Base-by-base conservation (phyloP, 1,140 invertebrate species). In the Patella vulgata region DNA sequence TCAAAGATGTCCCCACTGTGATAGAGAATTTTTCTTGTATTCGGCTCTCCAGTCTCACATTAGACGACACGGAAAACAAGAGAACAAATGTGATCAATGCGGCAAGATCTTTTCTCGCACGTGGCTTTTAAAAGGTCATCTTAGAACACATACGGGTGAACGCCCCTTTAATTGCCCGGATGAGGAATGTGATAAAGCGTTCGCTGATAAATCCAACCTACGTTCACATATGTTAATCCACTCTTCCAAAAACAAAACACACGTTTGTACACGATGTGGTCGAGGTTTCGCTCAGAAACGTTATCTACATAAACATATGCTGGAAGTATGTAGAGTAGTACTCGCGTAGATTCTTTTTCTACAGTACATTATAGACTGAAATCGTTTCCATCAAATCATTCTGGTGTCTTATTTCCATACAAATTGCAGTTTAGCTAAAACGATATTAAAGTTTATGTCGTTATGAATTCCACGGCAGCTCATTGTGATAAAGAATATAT, bases 161-260 rank as follows among this genome's bases (percentile, higher is more conserved):
- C 97, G 98, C 77, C 97, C 97, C 0, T 99, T 97, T 85, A 93
- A 93, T 1, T 99, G 97, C 84, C 93, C 93, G 6, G 93, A 97
- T 78, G 97, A 95, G 82, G 95, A 95, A 48, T 97, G 61, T 70
- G 85, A 88, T 1, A 90, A 90, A 72, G 88, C 88, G 0, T 92
- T 92, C 77, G 90, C 91, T 31, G 91, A 92, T 81, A 87, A 91
- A 88, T 97, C 94, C 51, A 99, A 99, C 83, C 86, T 99, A 17
- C 87, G 96, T 12, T 97, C 97, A 0, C 97, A 99, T 88, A 97
- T 98, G 94, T 94, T 99, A 81, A 99, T 96, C 4, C 96, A 99
- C 83, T 95, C 94, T 14, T 88, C 91, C 6, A 93, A 94, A 74
- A 97, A 97, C 84, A 96, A 97, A 81, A 78, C 73, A 42, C 97